Conservation (phyloP, 2,797 vertebrate species). For the Poecilia picta region DNA sequence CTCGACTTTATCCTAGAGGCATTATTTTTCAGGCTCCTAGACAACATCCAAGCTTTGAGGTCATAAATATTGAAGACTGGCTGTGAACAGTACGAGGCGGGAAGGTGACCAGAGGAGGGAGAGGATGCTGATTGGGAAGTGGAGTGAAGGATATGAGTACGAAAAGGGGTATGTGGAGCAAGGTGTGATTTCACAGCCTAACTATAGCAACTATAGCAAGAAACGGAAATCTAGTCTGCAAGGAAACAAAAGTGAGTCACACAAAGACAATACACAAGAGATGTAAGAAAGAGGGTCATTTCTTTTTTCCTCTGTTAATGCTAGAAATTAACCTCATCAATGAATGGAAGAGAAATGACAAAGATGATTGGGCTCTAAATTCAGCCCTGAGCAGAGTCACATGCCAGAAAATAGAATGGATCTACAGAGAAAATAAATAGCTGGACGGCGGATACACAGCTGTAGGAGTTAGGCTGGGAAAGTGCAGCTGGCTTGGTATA, state of each 20-base stretch:
- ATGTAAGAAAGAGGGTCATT: constrained; percentile 18
- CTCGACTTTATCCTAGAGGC: constrained; percentile 40
- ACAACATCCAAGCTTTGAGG: constrained; percentile 66
- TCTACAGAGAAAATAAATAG: constrained; percentile 56
- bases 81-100: constrained; percentile 65
- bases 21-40: constrained; percentile 47
- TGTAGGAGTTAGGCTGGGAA: constrained; percentile 52
- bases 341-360: constrained; percentile 1
- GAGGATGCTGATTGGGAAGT: constrained; percentile 54
- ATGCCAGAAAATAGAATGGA: constrained; percentile 53
- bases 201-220: constrained; percentile 80
- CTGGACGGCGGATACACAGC: constrained; percentile 63
- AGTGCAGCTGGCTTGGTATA: constrained; percentile 61
- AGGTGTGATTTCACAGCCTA: constrained; percentile 85
- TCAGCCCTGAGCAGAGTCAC: constrained; percentile 34
- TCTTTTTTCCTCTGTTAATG: background rate
- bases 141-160: constrained; percentile 66
- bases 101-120: constrained; percentile 43
- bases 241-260: constrained; percentile 61
- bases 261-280: constrained; percentile 15
- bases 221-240: constrained; percentile 73
- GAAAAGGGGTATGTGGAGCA: constrained; percentile 67
- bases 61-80: constrained; percentile 83
- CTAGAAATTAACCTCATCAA: constrained; percentile 34
- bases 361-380: constrained; percentile 30